Conservation (phyloP, 53 echinoderm and acorn worm species). For the Patiria pectinifera region DNA sequence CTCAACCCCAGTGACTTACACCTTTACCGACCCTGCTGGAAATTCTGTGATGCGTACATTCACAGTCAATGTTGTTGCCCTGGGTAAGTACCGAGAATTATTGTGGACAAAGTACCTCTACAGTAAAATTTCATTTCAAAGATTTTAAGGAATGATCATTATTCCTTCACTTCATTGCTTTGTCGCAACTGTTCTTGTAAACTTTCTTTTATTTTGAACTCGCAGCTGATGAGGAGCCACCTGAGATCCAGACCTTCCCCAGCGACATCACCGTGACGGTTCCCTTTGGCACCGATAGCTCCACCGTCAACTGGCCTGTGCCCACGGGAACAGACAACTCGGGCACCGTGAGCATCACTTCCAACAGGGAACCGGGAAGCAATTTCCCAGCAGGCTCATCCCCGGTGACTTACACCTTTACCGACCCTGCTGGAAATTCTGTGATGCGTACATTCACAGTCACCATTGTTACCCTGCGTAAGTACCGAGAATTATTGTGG, state of each 20-base stretch:
- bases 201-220: not conserved
- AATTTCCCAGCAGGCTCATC: conserved; percentile 57
- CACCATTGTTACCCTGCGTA: not conserved
- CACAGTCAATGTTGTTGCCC: conserved; percentile 25
- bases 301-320: conserved; percentile 46
- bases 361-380: not conserved
- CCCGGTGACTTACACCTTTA: conserved; percentile 36
- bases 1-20: conserved; percentile 41
- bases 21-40: conserved; percentile 51
- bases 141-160: too few species aligned
- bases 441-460: conserved; percentile 62
- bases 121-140: too few species aligned
- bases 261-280: conserved; percentile 48
- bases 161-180: too few species aligned
- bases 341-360: conserved; percentile 24
- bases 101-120: too few species aligned
- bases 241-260: conserved; percentile 49
- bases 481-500: not conserved
- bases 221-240: conserved; percentile 2
- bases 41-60: conserved; percentile 60
- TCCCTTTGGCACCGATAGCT: conserved; percentile 19
- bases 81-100: not conserved
- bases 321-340: conserved; percentile 66
- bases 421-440: conserved; percentile 57
- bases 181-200: not conserved